These are phyloP conservation scores for Ardeotis arabs DNA, from an alignment of 2,113 vertebrate species.

Conservation along the genomic window DNA sequence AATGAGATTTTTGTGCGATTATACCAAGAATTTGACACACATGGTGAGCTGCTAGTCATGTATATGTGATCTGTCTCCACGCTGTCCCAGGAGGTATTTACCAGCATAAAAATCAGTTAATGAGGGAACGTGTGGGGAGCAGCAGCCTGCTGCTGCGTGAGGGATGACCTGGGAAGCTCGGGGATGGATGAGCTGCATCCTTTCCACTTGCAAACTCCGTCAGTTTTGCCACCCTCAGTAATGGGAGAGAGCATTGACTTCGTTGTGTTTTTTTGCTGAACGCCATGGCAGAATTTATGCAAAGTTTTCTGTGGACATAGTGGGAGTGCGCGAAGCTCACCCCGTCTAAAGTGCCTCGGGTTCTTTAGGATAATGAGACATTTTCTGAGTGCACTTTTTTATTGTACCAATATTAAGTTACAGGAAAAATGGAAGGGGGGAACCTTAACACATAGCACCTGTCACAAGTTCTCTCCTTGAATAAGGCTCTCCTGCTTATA, in stretches of 20 bases:
- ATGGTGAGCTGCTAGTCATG: not conserved
- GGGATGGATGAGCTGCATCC: not conserved
- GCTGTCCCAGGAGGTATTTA: not conserved
- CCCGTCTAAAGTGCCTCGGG: constrained; percentile 22
- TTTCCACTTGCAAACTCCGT: not conserved
- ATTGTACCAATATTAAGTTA: constrained; percentile 53
- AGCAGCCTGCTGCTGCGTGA: not conserved
- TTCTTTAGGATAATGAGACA: constrained; percentile 50
- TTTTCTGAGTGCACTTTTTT: constrained; percentile 65
- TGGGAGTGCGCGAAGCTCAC: not conserved
- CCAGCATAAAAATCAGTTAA: constrained; percentile 14
- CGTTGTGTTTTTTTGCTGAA: not conserved
- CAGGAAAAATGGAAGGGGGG: not conserved
- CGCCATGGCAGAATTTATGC: not conserved
- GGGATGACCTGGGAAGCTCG: not conserved
- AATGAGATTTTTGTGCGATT: constrained; percentile 50
- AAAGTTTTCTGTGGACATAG: not conserved
- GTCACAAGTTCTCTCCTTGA: constrained; percentile 54
- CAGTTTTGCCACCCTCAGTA: not conserved
- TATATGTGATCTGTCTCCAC: not conserved
- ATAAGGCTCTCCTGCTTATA: constrained; percentile 39
- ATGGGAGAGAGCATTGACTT: not conserved
- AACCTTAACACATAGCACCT: constrained; percentile 59
- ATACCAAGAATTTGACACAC: constrained; percentile 39
- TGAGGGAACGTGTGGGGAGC: not conserved